Base-by-base conservation (phyloP, 2,797 vertebrate genomes). In the Corythornis leucogaster region DNA sequence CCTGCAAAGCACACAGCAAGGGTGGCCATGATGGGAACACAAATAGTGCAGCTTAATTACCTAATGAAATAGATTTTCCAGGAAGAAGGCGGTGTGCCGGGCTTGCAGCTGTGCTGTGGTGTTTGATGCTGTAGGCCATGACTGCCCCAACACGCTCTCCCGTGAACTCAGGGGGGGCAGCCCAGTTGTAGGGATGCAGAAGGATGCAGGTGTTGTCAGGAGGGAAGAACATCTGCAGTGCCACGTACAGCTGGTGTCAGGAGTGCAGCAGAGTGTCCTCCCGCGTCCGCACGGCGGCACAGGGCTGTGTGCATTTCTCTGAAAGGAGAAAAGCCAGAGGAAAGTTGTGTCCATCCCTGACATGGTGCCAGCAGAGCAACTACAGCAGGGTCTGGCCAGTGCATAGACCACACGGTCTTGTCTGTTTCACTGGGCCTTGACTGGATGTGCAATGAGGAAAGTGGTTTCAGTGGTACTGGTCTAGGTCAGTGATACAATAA, bases 201-300 rank as follows among this genome's bases (percentile, higher is more conserved):
- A 67, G 9, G 15, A 35, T 9, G 38, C 15, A 0, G 4, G 11
- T 20, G 45, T 31, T 20, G 66, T 25, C 35, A 15, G 80, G n/a
- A 85, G 77, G 40, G 55, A 35, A 35, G 28, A 33, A 5, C 25
- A 43, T 16, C 46, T 2, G 1, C 42, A 18, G 57, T 17, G 43
- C 5, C 6, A 5, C 11, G 3, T 33, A 1, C 42, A 13, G 22
- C 54, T 33, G 57, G 5, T 19, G 35, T 8, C 6, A 63, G 3
- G 18, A 9, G 51, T 30, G 40, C 30, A 19, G 11, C 5, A 20
- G 45, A 30, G 35, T 46, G 16, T 38, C 40, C 13, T 30, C 45
- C 48, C 25, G 74, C 57, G 11, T 21, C 6, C 12, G 2, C 8
- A 0, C 42, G 2, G 55, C 5, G 33, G 42, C 5, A 8, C 4